A percentile compares a stretch with the other conserved stretches of the same genome.
Conservation (phyloP, 2,113 vertebrate genomes). For the Lanius collurio region DNA sequence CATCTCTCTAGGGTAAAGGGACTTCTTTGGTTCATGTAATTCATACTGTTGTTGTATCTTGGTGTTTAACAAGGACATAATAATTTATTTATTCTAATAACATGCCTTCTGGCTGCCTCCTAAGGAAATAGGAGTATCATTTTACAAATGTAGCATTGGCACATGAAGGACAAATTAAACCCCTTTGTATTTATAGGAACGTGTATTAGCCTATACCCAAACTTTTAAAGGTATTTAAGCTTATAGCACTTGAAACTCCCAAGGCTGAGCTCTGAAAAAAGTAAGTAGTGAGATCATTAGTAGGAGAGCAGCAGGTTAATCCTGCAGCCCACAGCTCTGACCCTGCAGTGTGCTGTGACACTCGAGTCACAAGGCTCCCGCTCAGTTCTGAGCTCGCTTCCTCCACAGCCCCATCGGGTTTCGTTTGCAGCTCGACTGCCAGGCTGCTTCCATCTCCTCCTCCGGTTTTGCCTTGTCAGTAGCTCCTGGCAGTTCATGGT, state of each 20-base stretch:
- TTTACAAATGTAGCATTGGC: neutral
- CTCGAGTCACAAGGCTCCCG: neutral
- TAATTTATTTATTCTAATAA: neutral
- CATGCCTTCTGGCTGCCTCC: neutral
- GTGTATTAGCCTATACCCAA: neutral
- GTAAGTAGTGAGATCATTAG: neutral
- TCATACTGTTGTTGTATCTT: neutral
- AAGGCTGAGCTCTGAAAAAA: neutral
- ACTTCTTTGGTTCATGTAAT: neutral
- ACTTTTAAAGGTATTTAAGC: neutral
- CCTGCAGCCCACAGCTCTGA: neutral
- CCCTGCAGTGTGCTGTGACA: neutral
- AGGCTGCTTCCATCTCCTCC: neutral
- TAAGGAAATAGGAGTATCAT: neutral
- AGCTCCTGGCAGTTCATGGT: neutral
- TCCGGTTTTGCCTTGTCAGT: neutral
- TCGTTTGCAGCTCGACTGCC: neutral
- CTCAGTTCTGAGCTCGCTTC: neutral
- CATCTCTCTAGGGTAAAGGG: neutral
- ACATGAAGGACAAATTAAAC: neutral
- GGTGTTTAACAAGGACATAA: neutral
- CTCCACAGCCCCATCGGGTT: rapidly evolving
- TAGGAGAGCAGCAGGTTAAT: neutral
- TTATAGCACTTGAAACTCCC: neutral
- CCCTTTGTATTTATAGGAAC: neutral